These are phyloP conservation scores for Malurus splendens DNA, from an alignment of 2,797 vertebrate species.

Conservation along the genomic window DNA sequence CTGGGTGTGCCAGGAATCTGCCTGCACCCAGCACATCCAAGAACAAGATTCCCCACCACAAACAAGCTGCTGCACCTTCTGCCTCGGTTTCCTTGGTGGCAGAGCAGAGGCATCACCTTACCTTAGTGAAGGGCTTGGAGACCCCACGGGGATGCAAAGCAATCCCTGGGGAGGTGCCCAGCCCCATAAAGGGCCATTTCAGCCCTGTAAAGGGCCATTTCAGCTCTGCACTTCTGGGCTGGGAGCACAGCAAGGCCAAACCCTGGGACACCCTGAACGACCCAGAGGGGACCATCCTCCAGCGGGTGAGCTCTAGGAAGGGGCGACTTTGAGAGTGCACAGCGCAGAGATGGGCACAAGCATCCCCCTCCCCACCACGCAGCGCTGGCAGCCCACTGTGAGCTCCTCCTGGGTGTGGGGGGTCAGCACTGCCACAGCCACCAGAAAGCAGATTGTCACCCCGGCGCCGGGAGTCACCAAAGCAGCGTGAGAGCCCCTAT, in stretches of 20 bases:
- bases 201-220: background rate
- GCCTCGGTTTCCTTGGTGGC: background rate
- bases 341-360: background rate
- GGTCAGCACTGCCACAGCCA: background rate
- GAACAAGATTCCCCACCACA: background rate
- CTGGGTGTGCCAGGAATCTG: background rate
- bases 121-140: background rate
- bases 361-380: background rate
- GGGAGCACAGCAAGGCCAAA: background rate
- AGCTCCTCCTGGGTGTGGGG: background rate
- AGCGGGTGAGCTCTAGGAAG: background rate
- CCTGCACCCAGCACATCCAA: rapidly evolving
- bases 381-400: background rate
- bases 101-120: background rate
- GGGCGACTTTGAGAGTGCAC: background rate
- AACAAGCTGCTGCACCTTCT: background rate
- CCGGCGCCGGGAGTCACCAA: background rate
- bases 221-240: background rate
- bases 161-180: background rate
- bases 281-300: rapidly evolving
- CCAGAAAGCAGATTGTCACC: background rate
- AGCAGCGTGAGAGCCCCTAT: background rate
- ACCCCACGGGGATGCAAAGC: background rate
- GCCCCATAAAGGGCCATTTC: background rate
- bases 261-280: background rate